Conservation (phyloP, 2,797 vertebrate genomes). For the Chiroxiphia lanceolata region DNA sequence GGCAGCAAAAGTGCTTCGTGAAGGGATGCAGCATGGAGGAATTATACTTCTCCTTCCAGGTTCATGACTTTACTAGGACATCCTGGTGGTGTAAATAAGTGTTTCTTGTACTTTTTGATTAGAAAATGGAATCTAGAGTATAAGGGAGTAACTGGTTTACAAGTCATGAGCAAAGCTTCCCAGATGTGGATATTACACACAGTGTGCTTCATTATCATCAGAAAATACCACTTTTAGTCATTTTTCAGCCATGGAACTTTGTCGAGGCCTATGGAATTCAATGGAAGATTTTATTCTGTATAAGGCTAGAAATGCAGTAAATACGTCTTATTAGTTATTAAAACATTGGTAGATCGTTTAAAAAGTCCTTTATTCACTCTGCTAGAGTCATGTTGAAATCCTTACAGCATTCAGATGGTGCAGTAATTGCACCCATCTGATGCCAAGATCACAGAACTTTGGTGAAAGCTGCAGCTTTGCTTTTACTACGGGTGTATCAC, state of each 20-base stretch:
- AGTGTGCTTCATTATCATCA: not conserved
- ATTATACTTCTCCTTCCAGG: not conserved
- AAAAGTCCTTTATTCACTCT: not conserved
- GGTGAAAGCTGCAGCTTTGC: not conserved
- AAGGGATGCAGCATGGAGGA: not conserved
- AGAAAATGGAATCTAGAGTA: not conserved
- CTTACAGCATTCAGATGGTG: not conserved
- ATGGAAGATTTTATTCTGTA: not conserved
- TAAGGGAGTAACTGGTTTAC: not conserved
- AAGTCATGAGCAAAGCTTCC: not conserved
- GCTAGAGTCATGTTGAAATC: not conserved
- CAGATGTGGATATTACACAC: not conserved
- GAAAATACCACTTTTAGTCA: not conserved
- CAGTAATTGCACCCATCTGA: not conserved
- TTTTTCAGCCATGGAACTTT: not conserved
- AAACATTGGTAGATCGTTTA: not conserved
- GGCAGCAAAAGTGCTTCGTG: not conserved
- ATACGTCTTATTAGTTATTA: not conserved
- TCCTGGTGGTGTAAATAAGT: not conserved
- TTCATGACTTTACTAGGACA: not conserved
- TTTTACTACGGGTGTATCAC: not conserved
- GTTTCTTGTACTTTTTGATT: not conserved
- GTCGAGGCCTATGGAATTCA: not conserved
- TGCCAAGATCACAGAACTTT: not conserved
- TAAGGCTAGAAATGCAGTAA: not conserved